Base-by-base conservation (phyloP, 2,888 invertebrate genomes). In the Andricus quercusramuli region DNA sequence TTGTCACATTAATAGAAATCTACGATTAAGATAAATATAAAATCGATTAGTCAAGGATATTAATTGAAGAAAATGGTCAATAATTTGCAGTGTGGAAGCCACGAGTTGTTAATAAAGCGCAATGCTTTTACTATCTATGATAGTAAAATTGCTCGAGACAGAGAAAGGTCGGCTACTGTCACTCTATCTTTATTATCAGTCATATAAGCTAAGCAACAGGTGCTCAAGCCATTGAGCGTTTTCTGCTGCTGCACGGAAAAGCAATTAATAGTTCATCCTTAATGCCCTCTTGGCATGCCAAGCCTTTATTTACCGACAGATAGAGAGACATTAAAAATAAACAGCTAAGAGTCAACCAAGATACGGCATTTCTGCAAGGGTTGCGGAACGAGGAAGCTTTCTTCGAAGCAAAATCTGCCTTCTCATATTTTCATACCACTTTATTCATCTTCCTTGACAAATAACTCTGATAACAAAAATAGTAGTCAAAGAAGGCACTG, bases 201-300 rank as follows among this genome's bases (percentile, higher is more conserved):
- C 25, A 70, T 79, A 70, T 78, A 59, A 77, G 81, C 47, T 65
- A 78, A 74, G 81, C 80, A 83, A 85, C 83, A 80, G 81, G 82
- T 83, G 82, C 80, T 65, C 79, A 79, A 83, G 82, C 82, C 79
- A 76, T 78, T 74, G 79, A 81, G 83, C 81, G 83, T 83, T 85
- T 83, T 86, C 85, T 85, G 83, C 86, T 86, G 85, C 86, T 86
- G 84, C 86, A 85, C 83, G 83, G 88, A 85, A 84, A 86, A 90
- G 90, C 90, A 90, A 90, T 90, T 90, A 90, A 90, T 90, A 90
- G 88, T 86, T 86, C 86, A 88, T 87, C 86, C 84, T 89, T 90
- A 90, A 90, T 89, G 89, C 87, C 84, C 86, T 85, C 87, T 87
- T 90, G 88, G 90, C 90, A 90, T 90, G 90, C 90, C 86, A 89